Base-by-base conservation (phyloP, 1,140 invertebrate species). In the Brachionus asplanchnoidis region DNA sequence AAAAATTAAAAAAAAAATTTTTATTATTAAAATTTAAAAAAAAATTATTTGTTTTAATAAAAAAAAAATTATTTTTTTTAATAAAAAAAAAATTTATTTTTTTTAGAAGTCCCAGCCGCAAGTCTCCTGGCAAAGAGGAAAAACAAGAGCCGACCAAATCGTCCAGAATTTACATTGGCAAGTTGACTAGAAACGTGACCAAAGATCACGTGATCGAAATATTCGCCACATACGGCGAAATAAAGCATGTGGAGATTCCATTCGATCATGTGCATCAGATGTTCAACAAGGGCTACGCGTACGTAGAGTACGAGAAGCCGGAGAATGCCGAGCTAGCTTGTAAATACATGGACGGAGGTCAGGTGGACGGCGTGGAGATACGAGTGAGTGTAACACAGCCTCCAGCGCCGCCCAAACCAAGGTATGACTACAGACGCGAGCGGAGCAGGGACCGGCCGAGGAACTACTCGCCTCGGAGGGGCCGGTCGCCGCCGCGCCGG, bases 301-400 rank as follows among this genome's bases (percentile, higher is more conserved):
- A 98, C 89, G 94, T 99, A 7, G 97, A 99, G 87, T 99, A 94
- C 90, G 93, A 93, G 86, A 97, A 93, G 84, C 91, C 95, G 1
- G 96, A 98, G 87, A 96, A 98, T 90, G 97, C 97, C 42, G 96
- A 98, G 90, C 97, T 97, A 91, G 97, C 97, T 0, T 95, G 98
- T 93, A 98, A 98, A 90, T 95, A 98, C 87, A 99, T 99, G 97
- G 96, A 99, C 91, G 97, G 97, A 89, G 97, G 95, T 83, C 91
- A 92, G 87, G 91, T 93, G 86, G 92, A 92, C 91, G 96, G 96
- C 17, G 95, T 97, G 89, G 96, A 97, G 91, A 95, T 98, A 65
- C 96, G 95, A 26, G 95, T 95, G 44, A 95, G 95, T 53, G 95
- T 95, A 26, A 95, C 97, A 60, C 91, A 96, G 85, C 90, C 95